Base-by-base conservation (phyloP, 2,797 vertebrate genomes). In the Halcyon leucocephala region DNA sequence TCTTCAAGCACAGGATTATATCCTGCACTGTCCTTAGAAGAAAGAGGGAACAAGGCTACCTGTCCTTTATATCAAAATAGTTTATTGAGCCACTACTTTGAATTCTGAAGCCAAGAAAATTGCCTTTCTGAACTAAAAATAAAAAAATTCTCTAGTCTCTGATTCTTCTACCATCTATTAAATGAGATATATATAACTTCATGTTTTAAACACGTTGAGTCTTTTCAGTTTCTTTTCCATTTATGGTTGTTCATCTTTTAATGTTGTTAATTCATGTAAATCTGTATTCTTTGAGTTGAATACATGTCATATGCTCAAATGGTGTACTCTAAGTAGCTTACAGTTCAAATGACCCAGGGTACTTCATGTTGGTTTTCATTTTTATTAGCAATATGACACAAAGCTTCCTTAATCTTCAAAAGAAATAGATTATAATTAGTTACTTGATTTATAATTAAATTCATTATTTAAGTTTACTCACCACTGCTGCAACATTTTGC, bases 381-480 rank as follows among this genome's bases (percentile, higher is more conserved):
- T 73, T 74, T 57, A 17, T 71, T 89, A 55, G 8, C 20, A 64
- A 16, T 81, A 46, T 66, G 51, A 26, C 19, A 17, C 39, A 51
- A 76, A 89, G 37, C 5, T 72, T 79, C n/a, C 26, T 76, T 66
- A 54, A 16, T 85, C 31, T 76, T 82, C 51, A 90, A 48, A 67
- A n/a, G 4, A 33, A 28, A n/a, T 17, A 66, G n/a, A 21, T 15
- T 51, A 51, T 51, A 51, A 51, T 51, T 51, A 35, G 25, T 66
- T 20, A 35, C 95, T 97, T 96, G 78, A 97, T 89, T 85, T 98
- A 95, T 98, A 97, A 91, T 97, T 95, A 93, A 96, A 37, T 82
- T 82, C 42, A 81, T 67, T 97, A 91, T 97, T 97, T 97, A 49
- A 94, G 89, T 97, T 97, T 96, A 52, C 60, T 89, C 95, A 94